phyloP scores from a whole-genome alignment of 92 coral and sea anemone species.

The Epizoanthus illoricatus region DNA sequence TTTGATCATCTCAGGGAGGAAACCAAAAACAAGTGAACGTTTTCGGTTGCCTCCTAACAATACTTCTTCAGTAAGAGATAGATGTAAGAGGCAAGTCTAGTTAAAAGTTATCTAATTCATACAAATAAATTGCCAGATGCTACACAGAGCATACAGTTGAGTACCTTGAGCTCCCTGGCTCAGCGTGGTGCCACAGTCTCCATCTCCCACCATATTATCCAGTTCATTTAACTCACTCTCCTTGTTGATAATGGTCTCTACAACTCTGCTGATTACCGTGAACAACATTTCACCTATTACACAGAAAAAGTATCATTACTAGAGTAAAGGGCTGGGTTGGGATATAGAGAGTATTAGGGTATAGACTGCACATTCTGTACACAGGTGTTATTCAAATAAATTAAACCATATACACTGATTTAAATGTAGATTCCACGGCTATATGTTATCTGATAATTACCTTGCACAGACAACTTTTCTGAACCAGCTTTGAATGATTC shows the following conservation, averaged over 20 bases:
- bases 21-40: too few relatives aligned
- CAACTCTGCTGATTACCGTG: constrained; percentile 48
- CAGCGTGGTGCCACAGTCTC: constrained; percentile 93
- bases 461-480: constrained; percentile 59
- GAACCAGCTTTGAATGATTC: constrained; percentile 18
- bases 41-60: too few relatives aligned
- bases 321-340: background rate
- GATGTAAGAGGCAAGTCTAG: too few relatives aligned
- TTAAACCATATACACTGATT: background rate
- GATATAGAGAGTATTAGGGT: background rate
- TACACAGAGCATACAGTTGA: background rate
- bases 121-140: too few relatives aligned
- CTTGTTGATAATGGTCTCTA: constrained; percentile 62
- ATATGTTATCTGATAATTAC: constrained; percentile 23
- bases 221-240: constrained; percentile 77
- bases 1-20: too few relatives aligned
- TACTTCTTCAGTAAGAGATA: too few relatives aligned
- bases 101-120: too few relatives aligned
- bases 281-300: constrained; percentile 61
- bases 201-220: constrained; percentile 91
- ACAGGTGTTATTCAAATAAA: too few relatives aligned
- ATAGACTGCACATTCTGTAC: too few relatives aligned
- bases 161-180: constrained; percentile 84
- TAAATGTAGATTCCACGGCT: background rate
- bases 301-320: background rate